phyloP scores from a whole-genome alignment of 2,113 vertebrate genomes.

The Eudyptes chrysolophus region DNA sequence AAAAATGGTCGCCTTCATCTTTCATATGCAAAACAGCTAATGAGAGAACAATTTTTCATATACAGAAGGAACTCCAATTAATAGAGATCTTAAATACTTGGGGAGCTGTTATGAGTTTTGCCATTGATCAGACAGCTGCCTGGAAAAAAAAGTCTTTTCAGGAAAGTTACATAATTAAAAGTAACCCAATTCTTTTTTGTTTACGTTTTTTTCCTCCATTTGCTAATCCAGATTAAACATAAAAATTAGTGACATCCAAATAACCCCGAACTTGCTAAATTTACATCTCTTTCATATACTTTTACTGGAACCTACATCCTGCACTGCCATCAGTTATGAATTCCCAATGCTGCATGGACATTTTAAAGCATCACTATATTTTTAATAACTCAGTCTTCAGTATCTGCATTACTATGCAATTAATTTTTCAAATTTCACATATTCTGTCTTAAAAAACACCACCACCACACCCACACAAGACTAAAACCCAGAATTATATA shows the following conservation, averaged over 20 bases:
- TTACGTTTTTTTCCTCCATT: not conserved
- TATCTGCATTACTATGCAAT: not conserved
- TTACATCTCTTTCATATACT: not conserved
- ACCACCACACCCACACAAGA: not conserved
- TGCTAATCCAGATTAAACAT: not conserved
- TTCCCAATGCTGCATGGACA: not conserved
- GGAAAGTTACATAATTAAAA: constrained; percentile 6
- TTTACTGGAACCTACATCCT: not conserved
- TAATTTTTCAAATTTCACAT: not conserved
- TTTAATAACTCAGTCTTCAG: not conserved
- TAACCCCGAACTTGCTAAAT: not conserved
- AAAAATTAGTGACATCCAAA: not conserved
- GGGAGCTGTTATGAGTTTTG: not conserved
- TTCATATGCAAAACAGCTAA: constrained; percentile 44
- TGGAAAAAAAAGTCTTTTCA: not conserved
- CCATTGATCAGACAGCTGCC: constrained; percentile 7
- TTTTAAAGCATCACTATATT: not conserved
- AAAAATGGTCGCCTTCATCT: not conserved
- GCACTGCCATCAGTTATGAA: not conserved
- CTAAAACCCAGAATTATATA: not conserved
- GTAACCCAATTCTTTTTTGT: not conserved
- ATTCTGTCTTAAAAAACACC: not conserved
- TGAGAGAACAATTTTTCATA: not conserved
- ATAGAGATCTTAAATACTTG: constrained; percentile 4
- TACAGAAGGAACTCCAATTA: constrained; percentile 5